Conservation (phyloP, 2,113 vertebrate species). For the Pseudonaja textilis region DNA sequence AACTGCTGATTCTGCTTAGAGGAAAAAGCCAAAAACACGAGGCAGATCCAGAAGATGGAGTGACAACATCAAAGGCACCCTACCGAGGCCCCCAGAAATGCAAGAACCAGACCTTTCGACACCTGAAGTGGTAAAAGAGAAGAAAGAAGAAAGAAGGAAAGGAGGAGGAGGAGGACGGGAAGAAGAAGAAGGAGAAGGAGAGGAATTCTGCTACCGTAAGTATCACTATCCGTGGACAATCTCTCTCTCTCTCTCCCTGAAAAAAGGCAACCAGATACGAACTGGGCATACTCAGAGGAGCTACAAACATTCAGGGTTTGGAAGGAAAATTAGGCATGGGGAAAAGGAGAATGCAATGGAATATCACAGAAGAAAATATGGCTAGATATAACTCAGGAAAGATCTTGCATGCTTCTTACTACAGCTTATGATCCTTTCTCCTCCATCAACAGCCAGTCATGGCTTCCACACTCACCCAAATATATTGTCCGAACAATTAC, state of each 20-base stretch:
- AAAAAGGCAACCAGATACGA: not conserved
- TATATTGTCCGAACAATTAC: not conserved
- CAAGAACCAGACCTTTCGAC: not conserved
- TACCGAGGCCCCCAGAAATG: not conserved
- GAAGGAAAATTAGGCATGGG: not conserved
- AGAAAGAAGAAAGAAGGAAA: not conserved
- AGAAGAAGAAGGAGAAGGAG: too few species aligned
- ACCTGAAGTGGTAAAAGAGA: not conserved
- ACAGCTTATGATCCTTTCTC: not conserved
- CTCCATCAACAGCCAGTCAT: not conserved
- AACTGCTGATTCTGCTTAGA: not conserved
- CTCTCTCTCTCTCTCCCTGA: not conserved
- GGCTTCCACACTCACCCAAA: not conserved
- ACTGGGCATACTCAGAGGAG: not conserved
- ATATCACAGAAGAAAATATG: not conserved
- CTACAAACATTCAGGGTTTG: not conserved
- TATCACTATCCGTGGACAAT: not conserved
- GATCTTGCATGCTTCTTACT: not conserved
- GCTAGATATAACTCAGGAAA: not conserved
- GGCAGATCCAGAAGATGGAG: not conserved
- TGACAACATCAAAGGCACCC: not conserved
- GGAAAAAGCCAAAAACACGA: not conserved
- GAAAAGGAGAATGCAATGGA: not conserved
- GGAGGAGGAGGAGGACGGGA: too few species aligned
- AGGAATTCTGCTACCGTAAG: not conserved